phyloP scores from a whole-genome alignment of 2,797 vertebrate genomes.

The Borostomias antarcticus region DNA sequence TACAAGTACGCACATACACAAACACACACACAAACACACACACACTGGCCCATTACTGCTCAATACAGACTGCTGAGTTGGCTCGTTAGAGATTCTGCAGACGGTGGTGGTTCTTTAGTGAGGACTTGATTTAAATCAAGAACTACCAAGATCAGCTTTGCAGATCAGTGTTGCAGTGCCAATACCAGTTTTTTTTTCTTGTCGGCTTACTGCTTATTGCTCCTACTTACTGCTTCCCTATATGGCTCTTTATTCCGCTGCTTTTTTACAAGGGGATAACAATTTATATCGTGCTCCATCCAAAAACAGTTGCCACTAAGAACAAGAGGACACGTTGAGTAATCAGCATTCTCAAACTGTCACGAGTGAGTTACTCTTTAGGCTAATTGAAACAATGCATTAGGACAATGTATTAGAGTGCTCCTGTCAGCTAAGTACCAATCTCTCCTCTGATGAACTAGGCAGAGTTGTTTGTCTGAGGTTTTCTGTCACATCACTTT shows the following conservation, averaged over 20 bases:
- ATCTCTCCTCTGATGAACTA: not conserved
- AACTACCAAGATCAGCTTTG: slow-evolving; percentile 47
- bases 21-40: slow-evolving; percentile 15
- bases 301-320: slow-evolving; percentile 4
- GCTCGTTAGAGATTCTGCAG: slow-evolving; percentile 65
- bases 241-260: not conserved
- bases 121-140: slow-evolving; percentile 55
- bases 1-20: not conserved
- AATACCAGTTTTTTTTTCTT: slow-evolving; percentile 10
- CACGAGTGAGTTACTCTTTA: slow-evolving; percentile 30
- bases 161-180: slow-evolving; percentile 30
- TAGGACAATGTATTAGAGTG: slow-evolving; percentile 5
- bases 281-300: slow-evolving; percentile 17
- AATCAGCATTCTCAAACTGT: slow-evolving; percentile 23
- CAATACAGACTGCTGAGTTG: slow-evolving; percentile 64
- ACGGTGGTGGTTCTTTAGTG: slow-evolving; percentile 47
- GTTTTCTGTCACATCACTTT: slow-evolving; percentile 8
- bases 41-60: slow-evolving; percentile 41
- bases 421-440: slow-evolving; percentile 2
- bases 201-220: not conserved
- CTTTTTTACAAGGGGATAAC: not conserved
- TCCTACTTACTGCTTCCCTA: slow-evolving; percentile 12
- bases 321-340: slow-evolving; percentile 18
- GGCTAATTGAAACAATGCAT: slow-evolving; percentile 23
- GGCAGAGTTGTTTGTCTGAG: not conserved